Percentiles rank a stretch among this genome's conserved stretches.
Conservation (phyloP, 2,113 vertebrate species). For the Beaufortia kweichowensis region DNA sequence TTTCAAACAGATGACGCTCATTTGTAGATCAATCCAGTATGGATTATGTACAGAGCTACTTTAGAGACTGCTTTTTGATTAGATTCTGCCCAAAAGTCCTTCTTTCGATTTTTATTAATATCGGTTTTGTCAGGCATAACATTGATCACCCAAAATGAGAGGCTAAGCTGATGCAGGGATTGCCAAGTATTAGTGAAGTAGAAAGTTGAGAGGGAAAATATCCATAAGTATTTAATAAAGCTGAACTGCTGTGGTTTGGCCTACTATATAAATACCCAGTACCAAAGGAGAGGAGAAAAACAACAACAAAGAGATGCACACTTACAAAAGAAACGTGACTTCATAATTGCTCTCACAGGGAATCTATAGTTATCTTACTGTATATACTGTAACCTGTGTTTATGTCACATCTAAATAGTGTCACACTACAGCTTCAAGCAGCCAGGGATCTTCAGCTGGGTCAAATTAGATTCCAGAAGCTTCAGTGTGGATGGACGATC, state of each 20-base stretch:
- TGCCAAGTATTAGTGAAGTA: constrained; percentile 67
- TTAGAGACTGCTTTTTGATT: constrained; percentile 66
- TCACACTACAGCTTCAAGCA: neutral
- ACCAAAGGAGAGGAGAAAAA: neutral
- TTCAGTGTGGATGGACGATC: constrained; percentile 24
- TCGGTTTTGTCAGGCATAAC: constrained; percentile 60
- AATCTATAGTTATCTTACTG: neutral
- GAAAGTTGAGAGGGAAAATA: constrained; percentile 56
- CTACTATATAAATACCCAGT: neutral
- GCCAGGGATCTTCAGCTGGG: neutral
- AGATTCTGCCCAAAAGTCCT: constrained; percentile 65
- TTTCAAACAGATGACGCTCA: constrained; percentile 48
- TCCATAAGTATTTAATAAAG: constrained; percentile 59
- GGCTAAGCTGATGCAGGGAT: constrained; percentile 52
- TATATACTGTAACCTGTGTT: neutral
- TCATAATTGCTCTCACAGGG: neutral
- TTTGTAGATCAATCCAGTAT: constrained; percentile 63
- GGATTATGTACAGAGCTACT: constrained; percentile 56
- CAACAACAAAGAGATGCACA: neutral
- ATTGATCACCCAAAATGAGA: constrained; percentile 69
- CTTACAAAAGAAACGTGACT: neutral
- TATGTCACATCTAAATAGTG: neutral
- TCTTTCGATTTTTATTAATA: constrained; percentile 65
- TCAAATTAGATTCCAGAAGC: constrained; percentile 27
- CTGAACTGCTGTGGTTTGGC: constrained; percentile 31